These are phyloP conservation scores for Isurus oxyrinchus DNA, from an alignment of 2,113 vertebrate species.

Conservation along the genomic window DNA sequence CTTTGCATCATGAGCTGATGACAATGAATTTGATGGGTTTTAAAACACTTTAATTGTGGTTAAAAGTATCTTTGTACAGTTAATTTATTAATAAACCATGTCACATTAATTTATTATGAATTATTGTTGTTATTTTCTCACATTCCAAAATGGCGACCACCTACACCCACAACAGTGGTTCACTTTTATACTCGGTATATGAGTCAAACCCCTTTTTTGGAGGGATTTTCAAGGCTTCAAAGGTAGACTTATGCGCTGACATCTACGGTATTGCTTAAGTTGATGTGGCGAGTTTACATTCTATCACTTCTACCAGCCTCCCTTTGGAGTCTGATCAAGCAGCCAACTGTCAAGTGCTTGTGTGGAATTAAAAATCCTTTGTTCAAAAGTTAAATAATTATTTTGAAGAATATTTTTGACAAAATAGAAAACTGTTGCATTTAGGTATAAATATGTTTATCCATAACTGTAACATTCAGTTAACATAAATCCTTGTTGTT, in stretches of 20 bases:
- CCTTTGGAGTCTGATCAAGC: background rate
- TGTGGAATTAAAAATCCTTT: background rate
- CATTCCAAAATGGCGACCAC: background rate
- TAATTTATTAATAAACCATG: background rate
- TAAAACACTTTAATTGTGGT: background rate
- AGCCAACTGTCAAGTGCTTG: background rate
- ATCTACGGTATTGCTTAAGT: background rate
- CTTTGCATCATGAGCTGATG: background rate
- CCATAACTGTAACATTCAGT: background rate
- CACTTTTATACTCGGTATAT: background rate
- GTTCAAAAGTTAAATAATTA: background rate
- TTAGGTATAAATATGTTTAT: background rate
- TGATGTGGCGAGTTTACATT: background rate
- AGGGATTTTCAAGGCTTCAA: background rate
- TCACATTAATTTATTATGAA: background rate
- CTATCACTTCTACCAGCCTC: background rate
- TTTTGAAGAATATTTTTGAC: background rate
- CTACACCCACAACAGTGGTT: background rate
- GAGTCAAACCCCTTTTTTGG: background rate
- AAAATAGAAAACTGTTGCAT: constrained; percentile 2
- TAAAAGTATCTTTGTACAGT: background rate
- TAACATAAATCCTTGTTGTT: background rate
- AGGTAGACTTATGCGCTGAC: background rate
- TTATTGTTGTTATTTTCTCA: background rate
- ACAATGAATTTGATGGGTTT: background rate